A percentile compares a stretch with the other conserved stretches of the same genome.
phyloP scores from a whole-genome alignment of 2,888 invertebrate genomes.

The Atherix ibis region DNA sequence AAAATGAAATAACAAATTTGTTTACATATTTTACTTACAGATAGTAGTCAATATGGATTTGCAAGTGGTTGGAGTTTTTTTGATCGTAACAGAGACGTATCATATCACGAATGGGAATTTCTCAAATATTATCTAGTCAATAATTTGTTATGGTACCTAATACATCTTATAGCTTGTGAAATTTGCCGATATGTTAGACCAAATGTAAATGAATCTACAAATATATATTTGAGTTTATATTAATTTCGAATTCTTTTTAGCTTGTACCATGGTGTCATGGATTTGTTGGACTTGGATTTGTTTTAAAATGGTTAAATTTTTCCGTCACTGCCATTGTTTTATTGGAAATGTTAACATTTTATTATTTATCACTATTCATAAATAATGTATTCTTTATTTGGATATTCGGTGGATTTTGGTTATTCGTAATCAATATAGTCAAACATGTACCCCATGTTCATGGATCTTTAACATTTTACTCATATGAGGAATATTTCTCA shows the following conservation, averaged over 20 bases:
- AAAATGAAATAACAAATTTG: background rate
- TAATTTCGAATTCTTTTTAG: background rate
- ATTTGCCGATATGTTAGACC: slow-evolving; percentile 6
- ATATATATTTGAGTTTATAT: slow-evolving; percentile 4
- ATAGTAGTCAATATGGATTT: slow-evolving; percentile 6
- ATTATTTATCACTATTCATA: slow-evolving; percentile 13
- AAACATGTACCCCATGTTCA: slow-evolving; percentile 8
- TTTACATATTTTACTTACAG: no score
- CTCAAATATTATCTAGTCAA: slow-evolving; percentile 21
- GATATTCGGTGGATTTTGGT: slow-evolving; percentile 17
- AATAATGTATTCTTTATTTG: slow-evolving; percentile 19
- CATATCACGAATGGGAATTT: slow-evolving; percentile 27
- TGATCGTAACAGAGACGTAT: slow-evolving; percentile 22
- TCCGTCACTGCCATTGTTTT: no score
- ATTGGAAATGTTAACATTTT: slow-evolving; percentile 20
- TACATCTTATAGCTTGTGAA: slow-evolving; percentile 19
- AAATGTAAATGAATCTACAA: slow-evolving; percentile 7
- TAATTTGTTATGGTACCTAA: slow-evolving; percentile 23
- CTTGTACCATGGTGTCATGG: no score
- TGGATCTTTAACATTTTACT: background rate
- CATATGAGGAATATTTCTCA: slow-evolving; percentile 22
- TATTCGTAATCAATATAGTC: slow-evolving; percentile 9
- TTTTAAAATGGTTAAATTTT: no score
- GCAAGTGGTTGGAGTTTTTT: slow-evolving; percentile 18
- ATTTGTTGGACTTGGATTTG: no score